Evolutionary conservation across 1,140 invertebrate species (phyloP).

Genomic region (Calliphora vicina): DNA sequence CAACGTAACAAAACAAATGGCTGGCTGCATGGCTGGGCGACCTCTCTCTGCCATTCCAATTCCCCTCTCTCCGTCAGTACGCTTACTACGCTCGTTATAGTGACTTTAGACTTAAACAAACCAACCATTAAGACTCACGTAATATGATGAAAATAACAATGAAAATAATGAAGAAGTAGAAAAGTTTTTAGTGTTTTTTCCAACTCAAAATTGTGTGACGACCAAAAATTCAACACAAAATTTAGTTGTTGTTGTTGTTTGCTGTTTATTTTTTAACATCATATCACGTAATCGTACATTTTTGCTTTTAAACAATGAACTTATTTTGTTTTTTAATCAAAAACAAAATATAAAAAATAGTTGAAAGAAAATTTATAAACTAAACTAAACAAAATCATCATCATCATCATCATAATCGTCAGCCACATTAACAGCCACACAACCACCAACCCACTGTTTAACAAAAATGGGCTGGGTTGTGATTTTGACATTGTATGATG

Average conservation of each 20-base stretch:
- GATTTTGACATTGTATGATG: not conserved
- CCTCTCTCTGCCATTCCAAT: not conserved
- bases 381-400: conserved; percentile 7
- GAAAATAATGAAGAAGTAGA: not conserved
- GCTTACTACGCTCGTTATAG: not conserved
- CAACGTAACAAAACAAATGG: not conserved
- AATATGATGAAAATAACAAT: conserved; percentile 6
- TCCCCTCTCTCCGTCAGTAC: not conserved
- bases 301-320: not conserved
- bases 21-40: not conserved
- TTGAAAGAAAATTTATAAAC: no score
- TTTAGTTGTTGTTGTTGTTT: not conserved
- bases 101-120: conserved; percentile 6
- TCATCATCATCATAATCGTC: not conserved
- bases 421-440: not conserved
- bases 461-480: not conserved
- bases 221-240: not conserved
- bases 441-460: not conserved
- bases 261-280: not conserved
- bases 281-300: not conserved
- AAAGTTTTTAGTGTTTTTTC: not conserved
- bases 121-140: not conserved
- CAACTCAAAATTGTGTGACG: not conserved
- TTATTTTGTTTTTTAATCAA: not conserved
- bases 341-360: no score